phyloP scores from a whole-genome alignment of 2,888 invertebrate species.

The Eristalis pertinax region DNA sequence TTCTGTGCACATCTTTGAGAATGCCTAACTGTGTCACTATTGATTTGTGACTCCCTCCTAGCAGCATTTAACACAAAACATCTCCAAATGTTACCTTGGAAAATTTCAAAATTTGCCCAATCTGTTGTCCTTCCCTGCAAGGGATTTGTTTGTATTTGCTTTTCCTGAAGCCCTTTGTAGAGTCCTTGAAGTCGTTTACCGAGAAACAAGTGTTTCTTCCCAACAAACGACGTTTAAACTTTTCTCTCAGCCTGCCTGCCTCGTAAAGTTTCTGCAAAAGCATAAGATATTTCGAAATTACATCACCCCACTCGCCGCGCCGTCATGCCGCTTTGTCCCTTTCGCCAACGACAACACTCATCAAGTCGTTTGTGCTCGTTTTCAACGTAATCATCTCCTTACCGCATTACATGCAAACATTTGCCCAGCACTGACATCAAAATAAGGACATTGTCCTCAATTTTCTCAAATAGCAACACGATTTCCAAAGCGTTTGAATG shows the following conservation, averaged over 20 bases:
- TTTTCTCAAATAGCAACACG: constrained; percentile 41
- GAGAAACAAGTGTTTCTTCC: too few relatives aligned
- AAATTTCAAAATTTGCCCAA: too few relatives aligned
- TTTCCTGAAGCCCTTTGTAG: too few relatives aligned
- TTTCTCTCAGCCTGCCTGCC: background rate
- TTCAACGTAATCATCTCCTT: constrained; percentile 23
- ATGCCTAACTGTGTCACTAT: too few relatives aligned
- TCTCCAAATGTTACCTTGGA: too few relatives aligned
- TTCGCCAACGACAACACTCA: background rate
- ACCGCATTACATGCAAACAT: constrained; percentile 33
- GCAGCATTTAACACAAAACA: too few relatives aligned
- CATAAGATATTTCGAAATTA: background rate
- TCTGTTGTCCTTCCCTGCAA: too few relatives aligned
- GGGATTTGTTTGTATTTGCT: too few relatives aligned
- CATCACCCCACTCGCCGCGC: background rate
- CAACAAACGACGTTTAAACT: constrained; percentile 6
- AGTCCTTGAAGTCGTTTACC: too few relatives aligned
- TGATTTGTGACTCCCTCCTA: too few relatives aligned
- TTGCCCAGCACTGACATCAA: constrained; percentile 29
- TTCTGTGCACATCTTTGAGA: too few relatives aligned
- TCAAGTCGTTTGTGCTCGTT: background rate
- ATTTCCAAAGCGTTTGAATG: constrained; percentile 41
- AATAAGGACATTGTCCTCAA: constrained; percentile 43
- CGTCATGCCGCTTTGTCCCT: background rate
- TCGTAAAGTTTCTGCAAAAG: background rate